Conservation (phyloP, 2,888 invertebrate species). For the Asteroscopus sphinx region DNA sequence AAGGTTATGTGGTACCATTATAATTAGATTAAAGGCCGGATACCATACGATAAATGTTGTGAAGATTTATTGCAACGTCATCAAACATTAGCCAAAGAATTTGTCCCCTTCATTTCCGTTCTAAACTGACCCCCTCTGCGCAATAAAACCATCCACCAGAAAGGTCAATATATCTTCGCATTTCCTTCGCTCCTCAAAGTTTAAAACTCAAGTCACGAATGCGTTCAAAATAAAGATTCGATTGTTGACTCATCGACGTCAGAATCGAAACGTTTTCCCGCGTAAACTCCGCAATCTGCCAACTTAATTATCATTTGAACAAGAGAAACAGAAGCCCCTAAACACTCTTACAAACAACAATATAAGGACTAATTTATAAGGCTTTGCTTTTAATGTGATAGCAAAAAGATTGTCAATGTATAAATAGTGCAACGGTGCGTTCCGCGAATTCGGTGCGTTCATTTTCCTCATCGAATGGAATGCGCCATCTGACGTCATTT, state of each 20-base stretch:
- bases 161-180: conserved; percentile 46
- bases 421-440: conserved; percentile 85
- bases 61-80: conserved; percentile 29
- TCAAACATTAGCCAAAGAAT: conserved; percentile 31
- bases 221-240: conserved; percentile 73
- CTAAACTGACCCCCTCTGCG: conserved; percentile 27
- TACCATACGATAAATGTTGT: conserved; percentile 4
- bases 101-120: conserved; percentile 29
- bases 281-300: conserved; percentile 68
- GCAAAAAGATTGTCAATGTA: conserved; percentile 66
- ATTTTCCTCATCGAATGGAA: conserved; percentile 86
- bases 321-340: conserved; percentile 18
- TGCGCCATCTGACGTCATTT: conserved; percentile 81
- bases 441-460: conserved; percentile 80
- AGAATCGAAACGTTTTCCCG: conserved; percentile 79
- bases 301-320: conserved; percentile 35
- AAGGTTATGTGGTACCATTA: conserved; percentile 16
- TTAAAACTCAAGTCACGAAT: conserved; percentile 71
- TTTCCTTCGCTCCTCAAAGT: conserved; percentile 29
- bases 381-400: conserved; percentile 21
- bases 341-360: conserved; percentile 43
- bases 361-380: conserved; percentile 53
- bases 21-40: conserved; percentile 17
- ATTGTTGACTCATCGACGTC: conserved; percentile 76
- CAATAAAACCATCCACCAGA: conserved; percentile 34